Base-by-base conservation (phyloP, 2,888 invertebrate species). In the Drosophila macrospina region DNA sequence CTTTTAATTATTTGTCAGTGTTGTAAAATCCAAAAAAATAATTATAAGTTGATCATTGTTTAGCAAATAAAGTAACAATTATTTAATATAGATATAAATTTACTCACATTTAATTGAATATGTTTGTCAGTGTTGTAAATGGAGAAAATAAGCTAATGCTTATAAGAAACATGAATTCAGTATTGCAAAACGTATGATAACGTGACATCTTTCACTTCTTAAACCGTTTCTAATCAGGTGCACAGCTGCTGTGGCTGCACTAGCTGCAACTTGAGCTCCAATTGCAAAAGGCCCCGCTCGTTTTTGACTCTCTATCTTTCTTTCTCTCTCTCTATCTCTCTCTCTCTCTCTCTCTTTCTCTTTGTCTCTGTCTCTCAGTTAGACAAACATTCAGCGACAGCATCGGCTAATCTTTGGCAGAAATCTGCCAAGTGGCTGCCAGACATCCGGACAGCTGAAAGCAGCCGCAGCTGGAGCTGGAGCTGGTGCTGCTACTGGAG, bases 341-440 rank as follows among this genome's bases (percentile, higher is more conserved):
- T 26, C 3, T n/a, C 15, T 34, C 50, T 15, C 30, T 36, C 51
- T 16, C n/a, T 34, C 24, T 32, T 15, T 5, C 51, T 24, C 36
- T 51, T 3, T 26, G 1, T n/a, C 15, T 34, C 50, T 15, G 20
- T 34, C 34, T 54, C 13, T n/a, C 36, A 54, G 52, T 74, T 80
- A 80, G 80, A 80, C 75, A 76, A 76, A 76, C 76, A 76, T 69
- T 69, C 75, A 69, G 61, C 65, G 75, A 68, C 76, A 75, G 72
- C 65, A 64, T 39, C 60, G 61, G 65, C 75, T 80, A 80, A 80
- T 80, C 80, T 80, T 52, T 66, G 64, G 66, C 77, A 65, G 74
- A 77, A 71, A 80, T 80, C 83, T 78, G 69, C 76, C 75, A 65
- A 44, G 72, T 57, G 56, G 54, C 62, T 70, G 74, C 62, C 69